Percentiles rank a stretch among this genome's conserved stretches.
These are phyloP conservation scores for Acrocephalus kingi DNA, from an alignment of 2,113 vertebrate species.

Conservation along the genomic window DNA sequence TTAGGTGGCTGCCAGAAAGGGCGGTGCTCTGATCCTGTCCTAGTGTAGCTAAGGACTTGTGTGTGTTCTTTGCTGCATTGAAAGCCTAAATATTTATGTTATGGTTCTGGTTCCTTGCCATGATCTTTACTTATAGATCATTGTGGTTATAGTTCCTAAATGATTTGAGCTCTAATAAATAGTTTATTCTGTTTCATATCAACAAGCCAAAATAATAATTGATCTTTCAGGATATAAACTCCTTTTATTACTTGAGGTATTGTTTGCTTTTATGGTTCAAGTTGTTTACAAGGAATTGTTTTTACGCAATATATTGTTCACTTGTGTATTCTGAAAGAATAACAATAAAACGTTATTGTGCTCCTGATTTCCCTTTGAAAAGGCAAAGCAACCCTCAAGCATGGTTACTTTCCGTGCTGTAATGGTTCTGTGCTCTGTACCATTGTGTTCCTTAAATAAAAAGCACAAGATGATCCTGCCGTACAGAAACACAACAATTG, in stretches of 20 bases:
- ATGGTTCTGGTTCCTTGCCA: background rate
- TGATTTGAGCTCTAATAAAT: background rate
- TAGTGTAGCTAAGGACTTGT: background rate
- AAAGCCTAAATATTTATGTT: constrained; percentile 19
- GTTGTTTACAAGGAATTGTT: constrained; percentile 34
- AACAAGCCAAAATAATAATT: background rate
- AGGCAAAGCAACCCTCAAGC: constrained; percentile 7
- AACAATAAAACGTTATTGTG: constrained; percentile 37
- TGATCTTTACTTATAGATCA: background rate
- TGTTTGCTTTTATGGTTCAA: constrained; percentile 19
- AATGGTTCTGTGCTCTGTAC: background rate
- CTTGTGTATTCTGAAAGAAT: constrained; percentile 8
- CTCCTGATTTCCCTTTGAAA: constrained; percentile 41
- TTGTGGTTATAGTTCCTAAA: constrained; percentile 32
- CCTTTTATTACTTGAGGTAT: constrained; percentile 5
- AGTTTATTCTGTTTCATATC: background rate
- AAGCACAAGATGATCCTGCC: constrained; percentile 32
- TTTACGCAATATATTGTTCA: background rate
- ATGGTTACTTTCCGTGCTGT: background rate
- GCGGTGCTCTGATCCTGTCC: background rate
- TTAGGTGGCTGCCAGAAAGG: background rate
- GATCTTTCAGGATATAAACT: background rate
- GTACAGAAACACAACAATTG: background rate
- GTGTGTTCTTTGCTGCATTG: background rate
- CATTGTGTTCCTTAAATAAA: constrained; percentile 65